These are phyloP conservation scores for Papilio dardanus DNA, from an alignment of 1,140 invertebrate species.

Conservation along the genomic window DNA sequence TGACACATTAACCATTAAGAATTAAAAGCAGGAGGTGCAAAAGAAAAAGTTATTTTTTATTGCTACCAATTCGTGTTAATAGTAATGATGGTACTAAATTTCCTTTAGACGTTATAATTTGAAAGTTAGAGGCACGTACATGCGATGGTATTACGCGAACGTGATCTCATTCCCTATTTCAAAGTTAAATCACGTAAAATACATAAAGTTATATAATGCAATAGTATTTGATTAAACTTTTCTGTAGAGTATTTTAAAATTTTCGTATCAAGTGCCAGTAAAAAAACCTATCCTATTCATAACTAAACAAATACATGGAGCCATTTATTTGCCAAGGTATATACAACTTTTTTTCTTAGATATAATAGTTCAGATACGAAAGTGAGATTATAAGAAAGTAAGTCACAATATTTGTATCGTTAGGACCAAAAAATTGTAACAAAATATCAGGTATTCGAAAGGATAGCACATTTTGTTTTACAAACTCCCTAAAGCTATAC, in stretches of 20 bases:
- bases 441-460: too few relatives aligned
- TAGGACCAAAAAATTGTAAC: too few relatives aligned
- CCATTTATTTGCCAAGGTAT: too few relatives aligned
- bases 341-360: too few relatives aligned
- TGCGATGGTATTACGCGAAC: slow-evolving; percentile 5
- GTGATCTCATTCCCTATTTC: slow-evolving; percentile 16
- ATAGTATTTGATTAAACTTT: slow-evolving; percentile 1
- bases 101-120: slow-evolving; percentile 7
- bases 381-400: too few relatives aligned
- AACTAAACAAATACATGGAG: too few relatives aligned
- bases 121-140: slow-evolving; percentile 14
- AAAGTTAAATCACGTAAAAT: slow-evolving; percentile 26
- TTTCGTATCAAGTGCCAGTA: too few relatives aligned
- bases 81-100: neutral
- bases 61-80: neutral
- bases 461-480: too few relatives aligned
- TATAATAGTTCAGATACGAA: too few relatives aligned
- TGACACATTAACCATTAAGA: neutral
- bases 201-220: slow-evolving; percentile 10
- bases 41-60: neutral
- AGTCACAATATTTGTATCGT: too few relatives aligned
- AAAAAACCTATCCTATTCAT: too few relatives aligned
- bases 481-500: neutral
- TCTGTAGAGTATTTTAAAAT: neutral
- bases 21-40: neutral